phyloP scores from a whole-genome alignment of 2,797 vertebrate species.

The Kryptopterus vitreolus region DNA sequence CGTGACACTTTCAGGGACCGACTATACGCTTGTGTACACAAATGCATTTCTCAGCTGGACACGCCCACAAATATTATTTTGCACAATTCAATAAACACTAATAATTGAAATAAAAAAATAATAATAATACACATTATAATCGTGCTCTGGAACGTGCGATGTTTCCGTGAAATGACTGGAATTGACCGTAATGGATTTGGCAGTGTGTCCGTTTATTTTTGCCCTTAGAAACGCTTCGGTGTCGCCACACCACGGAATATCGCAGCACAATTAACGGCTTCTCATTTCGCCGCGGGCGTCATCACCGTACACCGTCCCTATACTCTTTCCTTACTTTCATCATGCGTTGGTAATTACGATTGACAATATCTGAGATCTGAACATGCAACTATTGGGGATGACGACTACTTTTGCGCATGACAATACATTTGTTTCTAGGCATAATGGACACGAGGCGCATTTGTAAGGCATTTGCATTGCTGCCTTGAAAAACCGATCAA shows the following conservation, averaged over 20 bases:
- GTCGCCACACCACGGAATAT: not conserved
- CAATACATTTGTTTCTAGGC: not conserved
- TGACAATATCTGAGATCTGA: not conserved
- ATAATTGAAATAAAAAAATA: too few species aligned
- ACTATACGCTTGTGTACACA: not conserved
- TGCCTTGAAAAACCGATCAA: not conserved
- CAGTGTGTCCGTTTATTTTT: not conserved
- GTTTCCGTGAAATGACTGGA: not conserved
- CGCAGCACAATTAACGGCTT: not conserved
- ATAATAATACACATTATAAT: not conserved
- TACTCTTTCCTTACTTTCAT: not conserved
- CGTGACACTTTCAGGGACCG: not conserved
- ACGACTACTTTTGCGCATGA: not conserved
- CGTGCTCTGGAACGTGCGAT: not conserved
- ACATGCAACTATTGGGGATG: slow-evolving; percentile 30
- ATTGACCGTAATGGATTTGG: not conserved
- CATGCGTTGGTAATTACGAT: slow-evolving; percentile 7
- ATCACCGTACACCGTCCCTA: not conserved
- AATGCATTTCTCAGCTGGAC: not conserved
- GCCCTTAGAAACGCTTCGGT: not conserved
- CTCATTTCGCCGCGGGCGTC: not conserved
- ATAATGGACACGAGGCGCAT: not conserved
- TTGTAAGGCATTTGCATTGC: slow-evolving; percentile 23
- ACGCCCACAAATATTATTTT: not conserved
- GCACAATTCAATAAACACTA: not conserved